Evolutionary conservation across 1,140 invertebrate genomes (phyloP), one percentile per base, ranked within the genome.

Genomic region (Thaumetopoea pityocampa): DNA sequence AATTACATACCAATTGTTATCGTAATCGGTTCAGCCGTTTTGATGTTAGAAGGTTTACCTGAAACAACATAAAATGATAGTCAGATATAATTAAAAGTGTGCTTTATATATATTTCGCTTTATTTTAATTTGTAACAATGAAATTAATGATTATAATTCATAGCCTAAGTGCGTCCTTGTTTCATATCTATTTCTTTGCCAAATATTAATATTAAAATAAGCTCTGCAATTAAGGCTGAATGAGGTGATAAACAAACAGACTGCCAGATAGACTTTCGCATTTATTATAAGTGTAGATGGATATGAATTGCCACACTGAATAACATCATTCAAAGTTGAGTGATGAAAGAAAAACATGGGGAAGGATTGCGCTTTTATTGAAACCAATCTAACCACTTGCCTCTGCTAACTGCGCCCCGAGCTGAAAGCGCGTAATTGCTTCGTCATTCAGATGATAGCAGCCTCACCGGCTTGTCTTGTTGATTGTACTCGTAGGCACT

Each of bases 301-400:
- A n/a, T n/a, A n/a, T n/a, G n/a, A 40, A 51, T 45, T 38, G 28
- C 42, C 30, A 33, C 61, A 59, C 52, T 71, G 73, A 70, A 82
- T 74, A 71, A 77, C 67, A 52, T 67, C 70, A 67, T 83, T 71
- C 73, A 70, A 61, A 63, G 60, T 79, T 63, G 67, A 74, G 62
- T 65, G 79, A 77, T 77, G 72, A 80, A 83, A 83, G 79, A 83
- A 83, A 79, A 83, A 83, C 79, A 77, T 66, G 67, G 72, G 61
- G 76, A 61, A 67, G 67, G 67, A 65, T 66, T 76, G 72, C 62
- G 67, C 74, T 80, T 80, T 80, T 80, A 83, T 83, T 79, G 79
- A 80, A 83, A 80, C 74, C 76, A 80, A 80, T 83, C 76, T 77
- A 65, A 66, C 59, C 76, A 80, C 73, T 82, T 82, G 72, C 61